Percentiles rank a stretch among this genome's conserved stretches.
Evolutionary conservation across 2,797 vertebrate genomes (phyloP).

Genomic region (Delichon dasypus): DNA sequence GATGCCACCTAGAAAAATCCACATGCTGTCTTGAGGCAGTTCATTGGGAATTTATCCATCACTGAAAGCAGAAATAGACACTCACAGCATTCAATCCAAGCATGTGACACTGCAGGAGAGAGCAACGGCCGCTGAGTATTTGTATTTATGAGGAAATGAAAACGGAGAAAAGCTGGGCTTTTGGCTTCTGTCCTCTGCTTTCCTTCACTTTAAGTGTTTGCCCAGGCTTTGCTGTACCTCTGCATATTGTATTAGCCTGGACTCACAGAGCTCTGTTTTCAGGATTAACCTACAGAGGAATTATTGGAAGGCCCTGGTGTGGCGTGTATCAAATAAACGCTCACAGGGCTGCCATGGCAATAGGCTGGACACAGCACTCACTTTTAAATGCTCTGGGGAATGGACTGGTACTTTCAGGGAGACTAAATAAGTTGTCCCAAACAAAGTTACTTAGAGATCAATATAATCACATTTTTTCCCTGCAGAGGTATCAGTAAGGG

Average conservation of each 20-base stretch:
- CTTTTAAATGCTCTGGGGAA: background rate
- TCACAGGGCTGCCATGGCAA: background rate
- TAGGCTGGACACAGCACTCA: background rate
- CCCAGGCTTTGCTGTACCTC: background rate
- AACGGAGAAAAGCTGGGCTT: background rate
- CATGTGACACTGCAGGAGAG: background rate
- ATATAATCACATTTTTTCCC: background rate
- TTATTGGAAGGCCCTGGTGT: background rate
- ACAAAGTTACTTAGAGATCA: background rate
- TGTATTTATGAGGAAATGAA: background rate
- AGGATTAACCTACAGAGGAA: background rate
- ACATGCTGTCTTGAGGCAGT: background rate
- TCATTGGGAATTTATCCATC: background rate
- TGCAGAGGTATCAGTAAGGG: background rate
- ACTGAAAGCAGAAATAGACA: background rate
- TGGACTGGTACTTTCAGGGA: background rate
- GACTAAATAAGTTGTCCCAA: background rate
- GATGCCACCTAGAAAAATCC: background rate
- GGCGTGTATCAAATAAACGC: background rate
- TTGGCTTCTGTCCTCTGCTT: background rate
- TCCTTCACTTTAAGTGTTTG: background rate
- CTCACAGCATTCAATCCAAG: background rate
- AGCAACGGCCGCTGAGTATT: background rate
- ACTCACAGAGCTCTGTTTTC: background rate
- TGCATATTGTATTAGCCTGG: background rate